These are phyloP conservation scores for Zaprionus inermis DNA, from an alignment of 1,140 invertebrate genomes.

Conservation along the genomic window DNA sequence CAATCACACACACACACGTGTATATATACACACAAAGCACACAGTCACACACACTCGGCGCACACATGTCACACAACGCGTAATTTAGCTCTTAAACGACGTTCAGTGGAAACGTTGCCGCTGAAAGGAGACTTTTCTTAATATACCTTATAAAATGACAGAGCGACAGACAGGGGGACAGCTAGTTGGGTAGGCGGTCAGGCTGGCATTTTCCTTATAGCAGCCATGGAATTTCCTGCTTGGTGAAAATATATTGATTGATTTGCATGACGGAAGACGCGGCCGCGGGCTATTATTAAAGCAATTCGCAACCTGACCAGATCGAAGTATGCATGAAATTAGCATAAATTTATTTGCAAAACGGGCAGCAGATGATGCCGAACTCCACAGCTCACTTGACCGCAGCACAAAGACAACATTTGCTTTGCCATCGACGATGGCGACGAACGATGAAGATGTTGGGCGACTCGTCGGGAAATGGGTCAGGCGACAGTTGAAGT, in stretches of 20 bases:
- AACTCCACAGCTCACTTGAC: constrained; percentile 31
- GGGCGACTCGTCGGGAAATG: constrained; percentile 32
- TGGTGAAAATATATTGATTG: constrained; percentile 61
- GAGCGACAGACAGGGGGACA: not conserved
- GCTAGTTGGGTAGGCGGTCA: constrained; percentile 1
- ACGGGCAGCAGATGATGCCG: constrained; percentile 5
- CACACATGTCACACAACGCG: constrained; percentile 28
- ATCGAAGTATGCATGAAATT: constrained; percentile 64
- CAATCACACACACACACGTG: constrained; percentile 22
- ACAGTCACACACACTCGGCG: constrained; percentile 3
- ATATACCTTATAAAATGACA: constrained; percentile 30
- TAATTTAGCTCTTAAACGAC: constrained; percentile 44
- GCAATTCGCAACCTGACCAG: constrained; percentile 14
- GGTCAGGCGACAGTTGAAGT: constrained; percentile 54
- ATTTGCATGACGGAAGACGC: constrained; percentile 72
- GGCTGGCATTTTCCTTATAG: constrained; percentile 23
- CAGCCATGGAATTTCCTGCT: constrained; percentile 66
- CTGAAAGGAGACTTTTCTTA: constrained; percentile 48
- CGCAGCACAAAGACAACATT: constrained; percentile 45
- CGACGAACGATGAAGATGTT: not conserved
- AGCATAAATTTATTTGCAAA: constrained; percentile 60
- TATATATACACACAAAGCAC: constrained; percentile 30
- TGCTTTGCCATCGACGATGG: constrained; percentile 32
- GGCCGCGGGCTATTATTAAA: constrained; percentile 58
- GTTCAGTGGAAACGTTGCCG: constrained; percentile 55